Evolutionary conservation across 2,113 vertebrate genomes (phyloP).

Genomic region (Apistogramma diplotaenia): DNA sequence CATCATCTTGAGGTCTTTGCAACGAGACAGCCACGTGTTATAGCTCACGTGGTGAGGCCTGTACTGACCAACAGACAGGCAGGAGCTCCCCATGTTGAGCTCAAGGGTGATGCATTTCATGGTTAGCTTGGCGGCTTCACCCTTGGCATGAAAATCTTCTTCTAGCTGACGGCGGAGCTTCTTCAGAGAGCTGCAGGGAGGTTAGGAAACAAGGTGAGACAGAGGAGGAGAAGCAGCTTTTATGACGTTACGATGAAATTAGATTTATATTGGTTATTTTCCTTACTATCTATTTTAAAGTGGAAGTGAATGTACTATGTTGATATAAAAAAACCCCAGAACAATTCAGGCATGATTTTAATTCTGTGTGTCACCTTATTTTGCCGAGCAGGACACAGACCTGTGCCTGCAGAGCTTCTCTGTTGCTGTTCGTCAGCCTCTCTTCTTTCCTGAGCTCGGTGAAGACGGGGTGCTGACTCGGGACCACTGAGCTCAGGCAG

Average conservation of each 20-base stretch:
- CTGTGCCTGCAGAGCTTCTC: constrained; percentile 12
- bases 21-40: constrained; percentile 10
- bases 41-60: constrained; percentile 14
- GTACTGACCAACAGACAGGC: not conserved
- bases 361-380: not conserved
- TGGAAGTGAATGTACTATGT: not conserved
- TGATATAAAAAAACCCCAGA: not conserved
- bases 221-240: not conserved
- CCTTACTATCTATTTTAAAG: not conserved
- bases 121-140: constrained; percentile 17
- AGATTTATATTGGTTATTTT: not conserved
- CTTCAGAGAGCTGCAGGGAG: constrained; percentile 6
- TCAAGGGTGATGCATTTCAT: constrained; percentile 9
- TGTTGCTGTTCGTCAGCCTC: not conserved
- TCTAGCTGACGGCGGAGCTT: not conserved
- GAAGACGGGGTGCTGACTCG: not conserved
- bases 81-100: not conserved
- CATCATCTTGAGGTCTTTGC: not conserved
- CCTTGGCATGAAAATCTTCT: constrained; percentile 16
- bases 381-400: constrained; percentile 3
- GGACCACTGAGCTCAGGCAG: not conserved
- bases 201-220: not conserved
- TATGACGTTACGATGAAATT: too few relatives aligned
- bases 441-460: not conserved
- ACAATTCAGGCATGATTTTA: not conserved